Base-by-base conservation (phyloP, 1,140 invertebrate genomes). In the Ceratoteleas bidentatus region DNA sequence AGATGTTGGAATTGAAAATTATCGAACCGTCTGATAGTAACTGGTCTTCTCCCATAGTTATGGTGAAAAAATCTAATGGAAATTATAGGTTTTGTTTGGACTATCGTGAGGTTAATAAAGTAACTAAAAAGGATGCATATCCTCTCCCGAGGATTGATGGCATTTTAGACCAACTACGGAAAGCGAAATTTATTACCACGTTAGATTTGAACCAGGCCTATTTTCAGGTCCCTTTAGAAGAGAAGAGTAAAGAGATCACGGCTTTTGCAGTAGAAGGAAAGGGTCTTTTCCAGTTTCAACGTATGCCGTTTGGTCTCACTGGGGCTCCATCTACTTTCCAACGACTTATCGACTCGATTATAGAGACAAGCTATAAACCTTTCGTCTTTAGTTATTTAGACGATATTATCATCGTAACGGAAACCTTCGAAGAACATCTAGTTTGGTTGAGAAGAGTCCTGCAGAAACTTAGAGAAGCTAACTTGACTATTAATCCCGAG, bases 301-400 rank as follows among this genome's bases (percentile, higher is more conserved):
- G 85, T 0, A 85, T 91, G 68, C 87, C 88, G 6, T 91, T 90
- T 64, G 91, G 91, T 2, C 80, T 92, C n/a, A 74, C 57, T 9
- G 38, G 61, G 8, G 60, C 64, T 0, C 86, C 85, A 6, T 80
- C 86, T 6, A 88, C 86, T 0, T 90, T 86, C 58, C 85, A 86
- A 54, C 47, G 87, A 3, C 8, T 85, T 2, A 85, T 87, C 3
- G 81, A 86, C 53, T 5, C 58, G 2, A 13, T 89, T 8, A 33
- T 53, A 0, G 72, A 66, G 13, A n/a, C 43, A 0, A 54, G 72
- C 11, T 9, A 62, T 15, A 2, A 0, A 47, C 16, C 53, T 3
- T 36, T 32, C 13, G 76, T 73, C 0, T 81, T 84, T 43, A 56
- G 52, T 0, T 87, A 87, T 53, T 53, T 86, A 6, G 86, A 88